Evolutionary conservation across 2,888 invertebrate species (phyloP).

Genomic region (Barypeithes pellucidus): DNA sequence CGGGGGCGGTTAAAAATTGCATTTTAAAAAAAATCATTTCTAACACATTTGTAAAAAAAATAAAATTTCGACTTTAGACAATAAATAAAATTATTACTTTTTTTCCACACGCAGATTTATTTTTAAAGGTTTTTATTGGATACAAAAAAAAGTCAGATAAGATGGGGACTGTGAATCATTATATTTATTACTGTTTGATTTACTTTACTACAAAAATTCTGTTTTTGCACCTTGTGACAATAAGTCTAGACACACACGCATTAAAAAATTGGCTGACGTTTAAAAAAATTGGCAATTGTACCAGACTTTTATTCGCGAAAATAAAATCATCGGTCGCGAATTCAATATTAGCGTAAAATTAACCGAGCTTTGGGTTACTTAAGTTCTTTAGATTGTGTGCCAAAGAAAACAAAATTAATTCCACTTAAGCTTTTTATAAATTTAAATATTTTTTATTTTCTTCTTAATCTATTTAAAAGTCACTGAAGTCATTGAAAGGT

Average conservation of each 20-base stretch:
- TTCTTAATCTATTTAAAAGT: constrained; percentile 1
- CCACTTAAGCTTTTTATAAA: constrained; percentile 16
- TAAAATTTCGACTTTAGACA: no score
- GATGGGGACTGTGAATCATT: constrained; percentile 2
- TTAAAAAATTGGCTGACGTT: constrained; percentile 23
- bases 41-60: no score
- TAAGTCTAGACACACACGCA: constrained; percentile 32
- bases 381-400: constrained; percentile 10
- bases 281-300: constrained; percentile 39
- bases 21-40: no score
- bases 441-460: constrained; percentile 1
- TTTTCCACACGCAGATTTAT: background rate
- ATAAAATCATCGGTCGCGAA: constrained; percentile 20
- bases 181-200: constrained; percentile 15
- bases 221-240: constrained; percentile 10
- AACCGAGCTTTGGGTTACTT: constrained; percentile 1
- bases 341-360: constrained; percentile 10
- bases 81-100: no score
- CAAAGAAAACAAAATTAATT: constrained; percentile 23
- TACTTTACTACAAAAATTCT: constrained; percentile 5
- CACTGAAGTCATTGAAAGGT: constrained; percentile 2
- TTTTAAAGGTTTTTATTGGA: background rate
- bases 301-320: constrained; percentile 32
- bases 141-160: background rate
- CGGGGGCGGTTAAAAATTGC: no score